These are phyloP conservation scores for Phyllopteryx taeniolatus DNA, from an alignment of 2,113 vertebrate genomes.

Conservation along the genomic window DNA sequence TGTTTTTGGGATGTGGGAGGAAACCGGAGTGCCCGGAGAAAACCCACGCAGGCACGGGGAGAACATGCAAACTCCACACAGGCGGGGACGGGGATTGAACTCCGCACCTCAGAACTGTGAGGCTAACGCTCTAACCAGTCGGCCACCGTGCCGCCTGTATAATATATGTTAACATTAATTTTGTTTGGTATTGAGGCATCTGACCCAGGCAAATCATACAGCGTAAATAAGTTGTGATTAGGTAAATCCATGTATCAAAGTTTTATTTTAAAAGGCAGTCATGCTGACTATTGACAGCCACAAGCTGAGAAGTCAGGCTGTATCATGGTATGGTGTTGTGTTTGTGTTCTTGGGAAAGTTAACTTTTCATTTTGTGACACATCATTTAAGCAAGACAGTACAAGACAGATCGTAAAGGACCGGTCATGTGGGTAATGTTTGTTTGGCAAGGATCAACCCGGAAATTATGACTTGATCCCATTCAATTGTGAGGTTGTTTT, in stretches of 20 bases:
- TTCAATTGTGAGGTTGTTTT: background rate
- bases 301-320: background rate
- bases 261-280: background rate
- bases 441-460: background rate
- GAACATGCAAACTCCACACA: too few relatives aligned
- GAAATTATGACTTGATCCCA: background rate
- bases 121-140: too few relatives aligned
- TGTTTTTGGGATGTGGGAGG: too few relatives aligned
- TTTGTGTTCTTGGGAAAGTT: background rate
- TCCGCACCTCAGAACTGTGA: too few relatives aligned
- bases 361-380: background rate
- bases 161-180: too few relatives aligned
- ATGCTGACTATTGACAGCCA: background rate
- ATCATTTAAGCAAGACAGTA: background rate
- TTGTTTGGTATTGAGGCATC: too few relatives aligned
- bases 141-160: too few relatives aligned
- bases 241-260: background rate
- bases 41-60: too few relatives aligned
- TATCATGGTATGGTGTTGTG: background rate
- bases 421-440: background rate
- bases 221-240: background rate
- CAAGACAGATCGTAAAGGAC: background rate
- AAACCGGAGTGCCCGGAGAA: too few relatives aligned
- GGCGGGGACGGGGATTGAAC: too few relatives aligned
- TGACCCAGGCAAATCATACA: background rate